Conservation (phyloP, 2,113 vertebrate species). For the Anas platyrhynchos region DNA sequence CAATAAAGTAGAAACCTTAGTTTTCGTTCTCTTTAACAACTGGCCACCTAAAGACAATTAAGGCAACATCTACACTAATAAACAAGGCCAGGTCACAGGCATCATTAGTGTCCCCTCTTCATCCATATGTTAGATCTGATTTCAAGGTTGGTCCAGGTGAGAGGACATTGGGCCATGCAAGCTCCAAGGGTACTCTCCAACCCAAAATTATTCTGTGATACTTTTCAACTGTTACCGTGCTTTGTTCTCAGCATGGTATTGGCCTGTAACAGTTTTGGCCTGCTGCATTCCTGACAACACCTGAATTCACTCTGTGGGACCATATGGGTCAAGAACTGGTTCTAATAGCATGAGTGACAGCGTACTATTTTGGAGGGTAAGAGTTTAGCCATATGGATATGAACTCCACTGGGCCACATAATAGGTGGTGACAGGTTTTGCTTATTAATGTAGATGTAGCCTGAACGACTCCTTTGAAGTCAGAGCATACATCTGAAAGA, state of each 20-base stretch:
- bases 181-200: not conserved
- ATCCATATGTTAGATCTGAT: not conserved
- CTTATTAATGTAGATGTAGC: not conserved
- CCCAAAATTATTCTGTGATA: not conserved
- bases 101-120: not conserved
- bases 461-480: not conserved
- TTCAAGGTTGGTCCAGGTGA: not conserved
- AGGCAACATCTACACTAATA: not conserved
- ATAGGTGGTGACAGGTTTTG: not conserved
- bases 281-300: not conserved
- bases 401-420: not conserved
- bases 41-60: not conserved
- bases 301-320: not conserved
- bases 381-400: not conserved
- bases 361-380: not conserved
- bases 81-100: not conserved
- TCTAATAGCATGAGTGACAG: not conserved
- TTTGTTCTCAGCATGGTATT: not conserved
- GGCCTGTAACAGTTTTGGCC: not conserved
- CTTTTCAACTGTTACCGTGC: not conserved
- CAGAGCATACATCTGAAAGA: not conserved
- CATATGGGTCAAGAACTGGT: not conserved
- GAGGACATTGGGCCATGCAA: not conserved
- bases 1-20: not conserved
- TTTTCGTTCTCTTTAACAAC: not conserved